Conservation (phyloP, 1,140 invertebrate genomes). For the Ips typographus region DNA sequence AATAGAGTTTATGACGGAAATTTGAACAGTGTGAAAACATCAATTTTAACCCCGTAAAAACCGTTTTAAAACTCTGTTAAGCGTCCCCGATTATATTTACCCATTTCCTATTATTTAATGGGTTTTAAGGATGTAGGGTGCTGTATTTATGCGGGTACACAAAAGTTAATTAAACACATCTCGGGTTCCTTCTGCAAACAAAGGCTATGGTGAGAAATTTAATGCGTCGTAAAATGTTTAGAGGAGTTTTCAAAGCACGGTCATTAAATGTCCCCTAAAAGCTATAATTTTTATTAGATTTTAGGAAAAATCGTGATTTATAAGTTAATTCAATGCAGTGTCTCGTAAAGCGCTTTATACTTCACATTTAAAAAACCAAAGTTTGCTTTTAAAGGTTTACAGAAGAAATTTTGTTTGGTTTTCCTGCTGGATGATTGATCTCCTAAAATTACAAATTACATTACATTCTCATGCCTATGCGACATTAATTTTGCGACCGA, state of each 20-base stretch:
- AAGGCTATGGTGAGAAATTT: constrained; percentile 22
- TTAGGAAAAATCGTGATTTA: constrained; percentile 23
- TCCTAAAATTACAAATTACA: constrained; percentile 6
- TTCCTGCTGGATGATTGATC: constrained; percentile 5
- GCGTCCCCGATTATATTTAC: neutral
- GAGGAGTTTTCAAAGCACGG: constrained; percentile 23
- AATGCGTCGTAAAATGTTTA: constrained; percentile 30
- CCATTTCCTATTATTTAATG: constrained; percentile 13
- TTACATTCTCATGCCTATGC: neutral
- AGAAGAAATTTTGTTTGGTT: neutral
- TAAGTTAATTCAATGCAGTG: constrained; percentile 27
- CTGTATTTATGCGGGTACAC: constrained; percentile 12
- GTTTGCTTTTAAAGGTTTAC: neutral
- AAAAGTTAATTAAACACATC: constrained; percentile 26
- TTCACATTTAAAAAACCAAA: constrained; percentile 5
- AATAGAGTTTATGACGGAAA: constrained; percentile 4
- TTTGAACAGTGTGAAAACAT: constrained; percentile 3
- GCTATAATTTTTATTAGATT: constrained; percentile 28
- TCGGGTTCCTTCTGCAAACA: constrained; percentile 15
- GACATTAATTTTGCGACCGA: neutral
- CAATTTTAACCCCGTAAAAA: constrained; percentile 2
- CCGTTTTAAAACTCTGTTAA: constrained; percentile 1
- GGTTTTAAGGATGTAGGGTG: neutral
- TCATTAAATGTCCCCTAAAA: constrained; percentile 25
- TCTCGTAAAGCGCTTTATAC: constrained; percentile 19